These are phyloP conservation scores for Dendronephthya gigantea DNA, from an alignment of 64 coral and sea anemone species.

Conservation along the genomic window DNA sequence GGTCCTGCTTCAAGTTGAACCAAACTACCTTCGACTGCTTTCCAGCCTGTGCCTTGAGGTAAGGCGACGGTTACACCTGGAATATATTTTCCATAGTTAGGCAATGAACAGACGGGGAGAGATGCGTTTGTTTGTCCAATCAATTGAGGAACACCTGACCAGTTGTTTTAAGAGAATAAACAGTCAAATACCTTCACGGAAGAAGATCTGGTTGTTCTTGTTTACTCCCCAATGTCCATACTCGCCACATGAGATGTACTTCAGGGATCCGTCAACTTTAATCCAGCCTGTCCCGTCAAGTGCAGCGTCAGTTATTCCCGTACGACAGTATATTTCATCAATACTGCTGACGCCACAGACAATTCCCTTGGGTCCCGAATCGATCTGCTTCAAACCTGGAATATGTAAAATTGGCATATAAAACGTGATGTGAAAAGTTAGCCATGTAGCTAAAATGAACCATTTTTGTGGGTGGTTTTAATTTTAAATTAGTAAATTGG, in stretches of 20 bases:
- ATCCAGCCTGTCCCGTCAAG: slow-evolving; percentile 23
- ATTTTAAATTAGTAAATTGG: too few species aligned
- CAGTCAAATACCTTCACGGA: slow-evolving; percentile 12
- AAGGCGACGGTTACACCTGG: neutral
- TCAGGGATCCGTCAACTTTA: neutral
- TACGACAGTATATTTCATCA: slow-evolving; percentile 18
- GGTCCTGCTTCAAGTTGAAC: slow-evolving; percentile 28
- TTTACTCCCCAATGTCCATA: slow-evolving; percentile 36
- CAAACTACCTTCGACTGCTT: neutral
- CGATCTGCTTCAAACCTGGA: slow-evolving; percentile 19
- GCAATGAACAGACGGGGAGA: neutral
- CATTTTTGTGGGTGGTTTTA: too few species aligned
- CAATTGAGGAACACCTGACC: neutral
- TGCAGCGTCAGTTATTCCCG: neutral
- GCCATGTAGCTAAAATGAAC: neutral
- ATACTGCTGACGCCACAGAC: slow-evolving; percentile 21
- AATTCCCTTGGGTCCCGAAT: slow-evolving; percentile 30
- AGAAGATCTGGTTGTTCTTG: slow-evolving; percentile 20
- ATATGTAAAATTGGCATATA: too few species aligned
- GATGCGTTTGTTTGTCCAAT: neutral
- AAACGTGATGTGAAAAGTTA: neutral
- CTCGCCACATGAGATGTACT: slow-evolving; percentile 10
- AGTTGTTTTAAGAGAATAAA: neutral
- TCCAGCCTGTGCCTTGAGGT: slow-evolving; percentile 22
- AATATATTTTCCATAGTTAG: neutral